Percentiles rank a stretch among this genome's conserved stretches.
Evolutionary conservation across 2,888 invertebrate genomes (phyloP).

Genomic region (Eupelmus urozonus): DNA sequence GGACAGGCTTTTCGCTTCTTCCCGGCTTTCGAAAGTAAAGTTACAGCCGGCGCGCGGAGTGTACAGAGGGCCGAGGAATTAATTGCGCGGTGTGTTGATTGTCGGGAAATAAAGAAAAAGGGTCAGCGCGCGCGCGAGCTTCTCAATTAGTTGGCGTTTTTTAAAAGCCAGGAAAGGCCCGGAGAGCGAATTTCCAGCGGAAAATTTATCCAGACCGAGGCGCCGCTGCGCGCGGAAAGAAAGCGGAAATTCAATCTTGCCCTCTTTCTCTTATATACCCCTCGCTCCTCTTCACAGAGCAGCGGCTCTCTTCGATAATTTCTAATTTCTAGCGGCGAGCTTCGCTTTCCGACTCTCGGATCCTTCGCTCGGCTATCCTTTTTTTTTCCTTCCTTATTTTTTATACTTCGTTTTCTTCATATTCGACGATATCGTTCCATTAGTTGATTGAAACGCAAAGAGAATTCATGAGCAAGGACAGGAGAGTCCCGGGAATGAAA

Average conservation of each 20-base stretch:
- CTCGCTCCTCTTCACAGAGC: not conserved
- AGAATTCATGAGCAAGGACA: slow-evolving; percentile 18
- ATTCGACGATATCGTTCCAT: slow-evolving; percentile 47
- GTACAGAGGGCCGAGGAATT: slow-evolving; percentile 8
- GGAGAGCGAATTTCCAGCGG: not conserved
- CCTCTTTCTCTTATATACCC: not conserved
- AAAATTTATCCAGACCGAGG: not conserved
- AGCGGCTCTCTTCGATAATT: slow-evolving; percentile 20
- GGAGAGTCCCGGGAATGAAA: slow-evolving; percentile 18
- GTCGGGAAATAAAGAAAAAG: slow-evolving; percentile 21
- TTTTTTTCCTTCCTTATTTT: slow-evolving; percentile 11
- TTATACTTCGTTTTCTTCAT: slow-evolving; percentile 1
- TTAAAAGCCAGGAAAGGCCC: too few species aligned
- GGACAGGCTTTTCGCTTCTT: not conserved
- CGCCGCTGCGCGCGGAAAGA: not conserved
- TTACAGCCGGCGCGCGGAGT: too few species aligned
- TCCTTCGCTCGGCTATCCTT: not conserved
- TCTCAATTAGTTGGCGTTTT: slow-evolving; percentile 31
- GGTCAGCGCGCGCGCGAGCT: not conserved
- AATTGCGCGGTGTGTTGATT: slow-evolving; percentile 34
- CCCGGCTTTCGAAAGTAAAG: too few species aligned
- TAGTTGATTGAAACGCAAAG: slow-evolving; percentile 51
- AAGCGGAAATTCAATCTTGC: slow-evolving; percentile 31
- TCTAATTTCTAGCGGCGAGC: slow-evolving; percentile 26
- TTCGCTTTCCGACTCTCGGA: not conserved